Evolutionary conservation across 2,888 invertebrate species (phyloP).

Genomic region (Caenorhabditis angaria): DNA sequence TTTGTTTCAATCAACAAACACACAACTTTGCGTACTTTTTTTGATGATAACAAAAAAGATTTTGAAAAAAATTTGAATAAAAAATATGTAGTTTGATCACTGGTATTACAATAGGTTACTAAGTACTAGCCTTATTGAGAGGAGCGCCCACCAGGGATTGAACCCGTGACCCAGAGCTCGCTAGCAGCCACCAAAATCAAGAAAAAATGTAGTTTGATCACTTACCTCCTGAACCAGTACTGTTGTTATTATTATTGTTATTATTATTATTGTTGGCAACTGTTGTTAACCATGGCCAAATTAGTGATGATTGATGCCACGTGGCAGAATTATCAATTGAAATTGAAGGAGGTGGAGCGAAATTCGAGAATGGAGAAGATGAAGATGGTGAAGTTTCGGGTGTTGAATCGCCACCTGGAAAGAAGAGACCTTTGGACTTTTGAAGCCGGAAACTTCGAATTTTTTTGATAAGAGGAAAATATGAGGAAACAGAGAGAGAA

Average conservation of each 20-base stretch:
- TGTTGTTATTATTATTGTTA: background rate
- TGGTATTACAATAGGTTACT: no score
- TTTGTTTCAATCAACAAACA: no score
- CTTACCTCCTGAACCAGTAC: background rate
- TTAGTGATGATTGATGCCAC: conserved; percentile 12
- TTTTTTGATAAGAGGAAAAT: conserved; percentile 6
- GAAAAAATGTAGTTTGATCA: no score
- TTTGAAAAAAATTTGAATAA: no score
- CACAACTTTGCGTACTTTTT: no score
- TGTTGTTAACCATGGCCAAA: conserved; percentile 47
- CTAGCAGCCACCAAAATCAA: no score
- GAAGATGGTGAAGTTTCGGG: conserved; percentile 41
- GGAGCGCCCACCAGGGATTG: no score
- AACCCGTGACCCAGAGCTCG: no score
- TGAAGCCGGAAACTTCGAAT: background rate
- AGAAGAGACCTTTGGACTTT: conserved; percentile 29
- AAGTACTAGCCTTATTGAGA: no score
- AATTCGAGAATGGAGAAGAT: conserved; percentile 24
- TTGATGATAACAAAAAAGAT: no score
- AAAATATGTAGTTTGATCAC: no score
- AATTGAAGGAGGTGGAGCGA: conserved; percentile 28
- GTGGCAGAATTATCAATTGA: conserved; percentile 7
- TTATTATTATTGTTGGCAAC: background rate
- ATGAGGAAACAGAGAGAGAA: background rate
- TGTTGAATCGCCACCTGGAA: conserved; percentile 34